Percentiles rank a stretch among this genome's conserved stretches.
These are phyloP conservation scores for Polyploca ridens DNA, from an alignment of 2,888 invertebrate species.

Conservation along the genomic window DNA sequence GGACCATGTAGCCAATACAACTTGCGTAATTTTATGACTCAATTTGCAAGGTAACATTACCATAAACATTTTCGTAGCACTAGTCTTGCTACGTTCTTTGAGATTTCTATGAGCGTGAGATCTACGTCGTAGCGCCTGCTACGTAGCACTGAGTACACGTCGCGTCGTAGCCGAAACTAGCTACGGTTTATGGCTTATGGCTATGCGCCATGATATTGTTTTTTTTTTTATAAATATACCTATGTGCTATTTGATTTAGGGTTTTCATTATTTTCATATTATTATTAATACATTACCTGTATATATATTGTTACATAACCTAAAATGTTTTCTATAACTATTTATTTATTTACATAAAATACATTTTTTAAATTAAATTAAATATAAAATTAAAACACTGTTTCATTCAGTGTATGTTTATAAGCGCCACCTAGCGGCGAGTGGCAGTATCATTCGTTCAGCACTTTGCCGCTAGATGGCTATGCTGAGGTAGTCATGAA, in stretches of 20 bases:
- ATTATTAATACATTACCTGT: background rate
- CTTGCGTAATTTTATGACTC: background rate
- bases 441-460: slow-evolving; percentile 54
- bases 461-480: slow-evolving; percentile 57
- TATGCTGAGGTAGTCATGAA: background rate
- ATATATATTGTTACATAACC: background rate
- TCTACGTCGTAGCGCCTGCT: slow-evolving; percentile 16
- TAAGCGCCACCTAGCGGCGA: slow-evolving; percentile 66
- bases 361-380: background rate
- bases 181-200: background rate
- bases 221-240: no score
- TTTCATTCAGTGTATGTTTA: slow-evolving; percentile 11
- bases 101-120: slow-evolving; percentile 10
- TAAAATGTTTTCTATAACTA: background rate
- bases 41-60: background rate
- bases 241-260: no score
- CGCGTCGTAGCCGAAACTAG: slow-evolving; percentile 11
- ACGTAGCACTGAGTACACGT: slow-evolving; percentile 2
- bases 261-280: background rate
- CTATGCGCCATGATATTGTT: no score
- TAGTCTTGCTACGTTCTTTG: slow-evolving; percentile 38
- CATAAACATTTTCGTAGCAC: slow-evolving; percentile 44
- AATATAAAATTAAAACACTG: no score
- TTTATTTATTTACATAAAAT: background rate
- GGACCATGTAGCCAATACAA: background rate